These are phyloP conservation scores for Melitaea athalia DNA, from an alignment of 2,888 invertebrate genomes.

Conservation along the genomic window DNA sequence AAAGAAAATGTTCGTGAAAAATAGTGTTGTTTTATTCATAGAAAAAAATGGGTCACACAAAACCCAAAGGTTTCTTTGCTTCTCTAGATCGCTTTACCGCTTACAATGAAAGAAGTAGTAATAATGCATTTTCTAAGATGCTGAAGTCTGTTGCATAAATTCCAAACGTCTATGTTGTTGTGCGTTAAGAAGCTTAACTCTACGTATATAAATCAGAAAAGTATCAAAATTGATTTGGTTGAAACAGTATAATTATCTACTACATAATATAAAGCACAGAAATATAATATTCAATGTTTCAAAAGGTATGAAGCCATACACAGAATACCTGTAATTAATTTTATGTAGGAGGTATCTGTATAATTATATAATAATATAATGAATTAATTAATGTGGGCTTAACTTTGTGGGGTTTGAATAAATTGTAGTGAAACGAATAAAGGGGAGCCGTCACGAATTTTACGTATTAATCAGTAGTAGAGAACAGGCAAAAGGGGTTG, in stretches of 20 bases:
- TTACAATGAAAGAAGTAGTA: not conserved
- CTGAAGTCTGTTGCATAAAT: no score
- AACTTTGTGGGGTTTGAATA: constrained; percentile 21
- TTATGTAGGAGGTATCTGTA: no score
- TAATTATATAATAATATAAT: not conserved
- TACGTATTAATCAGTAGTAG: constrained; percentile 29
- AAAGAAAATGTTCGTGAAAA: not conserved
- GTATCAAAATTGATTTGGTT: no score
- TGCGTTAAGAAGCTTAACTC: no score
- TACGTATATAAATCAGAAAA: no score
- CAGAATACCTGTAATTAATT: no score
- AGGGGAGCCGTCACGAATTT: constrained; percentile 30
- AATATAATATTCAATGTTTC: no score
- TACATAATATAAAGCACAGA: no score
- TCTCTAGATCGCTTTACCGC: not conserved
- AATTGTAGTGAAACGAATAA: constrained; percentile 17
- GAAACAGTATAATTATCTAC: no score
- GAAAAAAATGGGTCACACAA: not conserved
- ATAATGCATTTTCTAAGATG: not conserved
- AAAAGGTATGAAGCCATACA: no score
- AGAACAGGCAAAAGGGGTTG: not conserved
- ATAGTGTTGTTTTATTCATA: not conserved
- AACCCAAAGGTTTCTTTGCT: not conserved
- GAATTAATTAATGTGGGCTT: not conserved
- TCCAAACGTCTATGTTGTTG: no score